A percentile compares a stretch with the other conserved stretches of the same genome.
Conservation (phyloP, 2,113 vertebrate genomes). For the Bucco capensis region DNA sequence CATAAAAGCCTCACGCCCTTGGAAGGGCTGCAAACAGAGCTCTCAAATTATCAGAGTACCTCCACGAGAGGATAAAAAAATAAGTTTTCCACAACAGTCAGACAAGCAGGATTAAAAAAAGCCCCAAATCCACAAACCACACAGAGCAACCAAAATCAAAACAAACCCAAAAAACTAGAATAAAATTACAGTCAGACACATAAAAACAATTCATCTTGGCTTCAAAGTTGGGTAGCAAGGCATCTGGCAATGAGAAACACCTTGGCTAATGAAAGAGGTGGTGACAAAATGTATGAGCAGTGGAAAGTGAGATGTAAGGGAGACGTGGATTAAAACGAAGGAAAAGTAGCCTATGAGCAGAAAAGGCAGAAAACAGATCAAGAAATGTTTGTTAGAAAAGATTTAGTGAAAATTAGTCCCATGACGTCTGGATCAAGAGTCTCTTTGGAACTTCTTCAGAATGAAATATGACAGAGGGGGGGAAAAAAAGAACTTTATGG, state of each 20-base stretch:
- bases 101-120: not conserved
- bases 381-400: not conserved
- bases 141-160: too few species aligned
- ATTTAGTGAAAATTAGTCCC: not conserved
- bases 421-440: not conserved
- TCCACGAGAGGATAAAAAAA: not conserved
- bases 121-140: too few species aligned
- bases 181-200: not conserved
- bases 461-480: not conserved
- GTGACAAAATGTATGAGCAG: conserved; percentile 21
- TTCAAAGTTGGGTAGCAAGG: not conserved
- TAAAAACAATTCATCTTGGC: not conserved
- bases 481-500: not conserved
- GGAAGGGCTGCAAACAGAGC: not conserved
- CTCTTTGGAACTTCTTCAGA: not conserved
- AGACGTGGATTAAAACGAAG: not conserved
- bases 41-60: not conserved
- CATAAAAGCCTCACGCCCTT: not conserved
- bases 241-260: conserved; percentile 3
- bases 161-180: not conserved
- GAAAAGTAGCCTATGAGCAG: not conserved
- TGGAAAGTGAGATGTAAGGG: not conserved
- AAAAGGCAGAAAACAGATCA: not conserved
- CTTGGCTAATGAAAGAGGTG: not conserved
- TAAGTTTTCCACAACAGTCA: not conserved